These are phyloP conservation scores for Cervus canadensis DNA, from an alignment of 2,113 vertebrate species.

Conservation along the genomic window DNA sequence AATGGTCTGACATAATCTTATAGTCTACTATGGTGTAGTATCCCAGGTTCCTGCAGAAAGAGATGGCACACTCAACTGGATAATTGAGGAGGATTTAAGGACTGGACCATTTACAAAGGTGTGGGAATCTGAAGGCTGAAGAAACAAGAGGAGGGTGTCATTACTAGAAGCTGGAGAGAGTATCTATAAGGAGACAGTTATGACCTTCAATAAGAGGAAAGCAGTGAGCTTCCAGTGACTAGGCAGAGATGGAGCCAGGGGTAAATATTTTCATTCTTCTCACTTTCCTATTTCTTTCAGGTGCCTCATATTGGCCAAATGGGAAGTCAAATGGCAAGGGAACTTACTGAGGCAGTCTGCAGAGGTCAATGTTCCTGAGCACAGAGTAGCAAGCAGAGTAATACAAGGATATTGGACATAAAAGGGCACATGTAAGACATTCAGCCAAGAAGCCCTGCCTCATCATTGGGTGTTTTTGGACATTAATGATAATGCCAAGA, in stretches of 20 bases:
- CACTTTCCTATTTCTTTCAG: neutral
- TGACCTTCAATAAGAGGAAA: neutral
- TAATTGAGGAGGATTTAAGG: constrained; percentile 4
- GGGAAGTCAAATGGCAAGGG: neutral
- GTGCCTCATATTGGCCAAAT: neutral
- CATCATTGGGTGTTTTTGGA: neutral
- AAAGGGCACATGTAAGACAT: neutral
- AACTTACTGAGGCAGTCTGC: neutral
- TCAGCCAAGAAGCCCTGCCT: neutral
- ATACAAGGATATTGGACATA: neutral
- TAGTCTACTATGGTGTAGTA: neutral
- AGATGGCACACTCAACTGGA: neutral
- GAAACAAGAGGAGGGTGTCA: neutral
- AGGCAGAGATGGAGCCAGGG: neutral
- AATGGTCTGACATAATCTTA: neutral
- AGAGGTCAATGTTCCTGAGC: neutral
- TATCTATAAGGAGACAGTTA: neutral
- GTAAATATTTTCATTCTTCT: neutral
- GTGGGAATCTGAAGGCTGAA: neutral
- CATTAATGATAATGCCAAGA: constrained; percentile 16
- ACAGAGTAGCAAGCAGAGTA: neutral
- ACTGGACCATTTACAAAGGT: neutral
- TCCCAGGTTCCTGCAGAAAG: neutral
- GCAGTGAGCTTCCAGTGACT: neutral
- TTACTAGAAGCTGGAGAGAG: neutral